Evolutionary conservation across 2,113 vertebrate species (phyloP), one percentile per base, ranked within the genome.

Genomic region (Bungarus multicinctus): DNA sequence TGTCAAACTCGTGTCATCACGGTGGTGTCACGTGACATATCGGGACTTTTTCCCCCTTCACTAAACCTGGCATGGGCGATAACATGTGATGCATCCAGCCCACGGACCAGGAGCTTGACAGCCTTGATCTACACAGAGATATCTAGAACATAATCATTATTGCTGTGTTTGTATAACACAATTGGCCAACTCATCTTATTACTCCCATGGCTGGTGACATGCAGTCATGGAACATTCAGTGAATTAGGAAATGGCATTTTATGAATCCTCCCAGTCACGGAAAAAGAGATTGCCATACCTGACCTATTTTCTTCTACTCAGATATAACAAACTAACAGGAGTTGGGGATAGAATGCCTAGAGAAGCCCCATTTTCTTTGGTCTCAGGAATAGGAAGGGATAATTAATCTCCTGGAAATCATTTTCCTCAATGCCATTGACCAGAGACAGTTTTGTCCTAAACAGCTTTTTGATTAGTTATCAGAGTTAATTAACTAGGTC

Each of bases 401-500:
- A 58, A 60, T 50, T 87, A 90, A 39, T 39, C 5, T 9, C 1
- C 1, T 2, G 4, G 0, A 5, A 52, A 89, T 39, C 74, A 81
- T 5, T 12, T 1, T 4, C 3, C 4, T 8, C 2, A 86, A n/a
- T 4, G 7, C 12, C 6, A 43, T 39, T 81, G 69, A 81, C 16
- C 74, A 81, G 6, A 30, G 91, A 92, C 12, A 91, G 55, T 91
- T 93, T 54, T 50, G 8, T 95, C 89, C 90, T 92, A 12, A 45
- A 85, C 18, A 34, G n/a, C 30, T 4, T 74, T 74, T 22, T 8
- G 34, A 81, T 81, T 81, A 81, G 69, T 81, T 39, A 39, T 81
- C 34, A 81, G 18, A 43, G n/a, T 81, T 43, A 43, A 43, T 43
- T 81, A 43, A 43, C 18, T 43, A 81, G 18, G 34, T 81, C 34